phyloP scores from a whole-genome alignment of 2,113 vertebrate genomes.

The Leucopternis melanops region DNA sequence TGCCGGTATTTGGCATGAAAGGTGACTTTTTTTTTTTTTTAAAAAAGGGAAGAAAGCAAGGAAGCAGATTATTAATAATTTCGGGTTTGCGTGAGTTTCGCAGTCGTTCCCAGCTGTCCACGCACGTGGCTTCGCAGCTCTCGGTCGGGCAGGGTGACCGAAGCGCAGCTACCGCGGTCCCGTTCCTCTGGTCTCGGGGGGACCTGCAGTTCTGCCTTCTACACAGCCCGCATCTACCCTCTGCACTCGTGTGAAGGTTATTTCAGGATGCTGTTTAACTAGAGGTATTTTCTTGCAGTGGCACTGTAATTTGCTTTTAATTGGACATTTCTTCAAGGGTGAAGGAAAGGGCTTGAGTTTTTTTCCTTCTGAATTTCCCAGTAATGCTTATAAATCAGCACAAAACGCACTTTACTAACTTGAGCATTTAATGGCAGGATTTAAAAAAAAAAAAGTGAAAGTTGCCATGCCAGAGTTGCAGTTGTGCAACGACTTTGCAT shows the following conservation, averaged over 20 bases:
- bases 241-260: accelerated
- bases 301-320: not conserved
- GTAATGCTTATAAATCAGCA: not conserved
- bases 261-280: not conserved
- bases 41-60: no score
- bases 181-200: accelerated
- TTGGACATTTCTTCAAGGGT: not conserved
- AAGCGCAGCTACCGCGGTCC: accelerated
- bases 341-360: not conserved
- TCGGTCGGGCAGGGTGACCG: not conserved
- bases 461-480: not conserved
- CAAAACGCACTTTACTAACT: not conserved
- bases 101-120: not conserved
- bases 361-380: not conserved
- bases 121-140: not conserved
- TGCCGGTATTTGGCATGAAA: not conserved
- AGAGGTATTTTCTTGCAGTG: not conserved
- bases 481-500: not conserved
- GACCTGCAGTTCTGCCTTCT: not conserved
- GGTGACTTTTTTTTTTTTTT: not conserved
- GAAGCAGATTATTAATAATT: not conserved
- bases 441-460: not conserved
- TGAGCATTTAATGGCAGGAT: not conserved
- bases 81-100: not conserved
- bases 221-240: accelerated